These are phyloP conservation scores for Lasioglossum marginatum DNA, from an alignment of 2,888 invertebrate genomes.

Conservation along the genomic window DNA sequence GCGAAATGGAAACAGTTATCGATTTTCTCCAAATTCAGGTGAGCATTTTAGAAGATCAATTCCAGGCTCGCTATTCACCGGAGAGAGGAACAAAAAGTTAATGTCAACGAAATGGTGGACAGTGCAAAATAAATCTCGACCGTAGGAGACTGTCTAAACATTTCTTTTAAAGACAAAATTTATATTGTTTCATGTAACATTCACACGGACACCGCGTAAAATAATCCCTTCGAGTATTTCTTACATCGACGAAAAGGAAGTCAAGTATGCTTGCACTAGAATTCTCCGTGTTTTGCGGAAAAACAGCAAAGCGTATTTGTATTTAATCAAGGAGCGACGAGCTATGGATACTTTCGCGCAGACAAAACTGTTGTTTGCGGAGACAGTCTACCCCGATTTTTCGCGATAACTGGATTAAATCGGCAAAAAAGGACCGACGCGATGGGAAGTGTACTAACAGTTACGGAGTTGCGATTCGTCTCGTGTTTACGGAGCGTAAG, in stretches of 20 bases:
- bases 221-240: background rate
- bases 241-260: background rate
- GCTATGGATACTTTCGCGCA: background rate
- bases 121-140: too few relatives aligned
- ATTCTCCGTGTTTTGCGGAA: background rate
- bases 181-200: background rate
- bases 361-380: background rate
- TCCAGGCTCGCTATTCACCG: background rate
- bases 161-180: too few relatives aligned
- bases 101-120: background rate
- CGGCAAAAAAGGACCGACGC: background rate
- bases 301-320: background rate
- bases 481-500: background rate
- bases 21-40: background rate
- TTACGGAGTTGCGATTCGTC: background rate
- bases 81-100: background rate
- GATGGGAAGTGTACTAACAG: background rate
- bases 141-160: too few relatives aligned
- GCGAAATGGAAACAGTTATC: background rate
- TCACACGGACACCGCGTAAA: background rate
- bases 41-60: background rate
- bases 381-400: background rate
- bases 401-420: constrained; percentile 5
- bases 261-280: background rate
- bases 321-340: background rate